These are phyloP conservation scores for Galleria mellonella DNA, from an alignment of 1,140 invertebrate species.

Conservation along the genomic window DNA sequence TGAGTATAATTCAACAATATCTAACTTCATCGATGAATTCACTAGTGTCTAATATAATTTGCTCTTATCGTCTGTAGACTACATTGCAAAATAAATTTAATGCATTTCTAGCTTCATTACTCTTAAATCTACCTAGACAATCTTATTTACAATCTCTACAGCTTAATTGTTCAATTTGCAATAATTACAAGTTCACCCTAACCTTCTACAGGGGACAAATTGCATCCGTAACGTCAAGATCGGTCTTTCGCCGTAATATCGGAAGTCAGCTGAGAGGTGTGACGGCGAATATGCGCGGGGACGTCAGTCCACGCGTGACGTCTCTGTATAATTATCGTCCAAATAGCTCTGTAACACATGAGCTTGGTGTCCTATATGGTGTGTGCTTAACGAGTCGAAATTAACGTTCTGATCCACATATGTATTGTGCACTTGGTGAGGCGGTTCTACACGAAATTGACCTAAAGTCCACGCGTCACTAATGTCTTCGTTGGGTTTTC, in stretches of 20 bases:
- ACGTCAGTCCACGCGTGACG: constrained; percentile 60
- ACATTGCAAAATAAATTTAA: constrained; percentile 65
- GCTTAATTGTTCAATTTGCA: constrained; percentile 57
- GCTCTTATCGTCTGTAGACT: constrained; percentile 39
- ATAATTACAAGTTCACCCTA: constrained; percentile 37
- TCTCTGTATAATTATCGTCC: constrained; percentile 50
- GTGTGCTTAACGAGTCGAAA: constrained; percentile 45
- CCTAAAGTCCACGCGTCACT: constrained; percentile 53
- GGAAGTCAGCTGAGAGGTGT: background rate
- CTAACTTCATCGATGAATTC: constrained; percentile 40
- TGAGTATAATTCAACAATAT: constrained; percentile 43
- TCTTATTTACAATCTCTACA: constrained; percentile 68
- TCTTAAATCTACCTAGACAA: constrained; percentile 59
- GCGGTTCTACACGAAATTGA: constrained; percentile 52
- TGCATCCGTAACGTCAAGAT: no score
- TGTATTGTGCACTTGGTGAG: constrained; percentile 43
- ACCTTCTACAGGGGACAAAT: no score
- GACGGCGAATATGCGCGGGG: constrained; percentile 3
- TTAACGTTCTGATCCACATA: constrained; percentile 53
- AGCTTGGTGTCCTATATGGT: constrained; percentile 32
- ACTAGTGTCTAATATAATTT: constrained; percentile 45
- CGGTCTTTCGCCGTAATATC: no score
- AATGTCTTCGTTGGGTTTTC: constrained; percentile 25
- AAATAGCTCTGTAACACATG: constrained; percentile 44
- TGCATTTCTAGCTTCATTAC: constrained; percentile 62